Evolutionary conservation across 2,797 vertebrate species (phyloP).

Genomic region (Scarus forsteni): DNA sequence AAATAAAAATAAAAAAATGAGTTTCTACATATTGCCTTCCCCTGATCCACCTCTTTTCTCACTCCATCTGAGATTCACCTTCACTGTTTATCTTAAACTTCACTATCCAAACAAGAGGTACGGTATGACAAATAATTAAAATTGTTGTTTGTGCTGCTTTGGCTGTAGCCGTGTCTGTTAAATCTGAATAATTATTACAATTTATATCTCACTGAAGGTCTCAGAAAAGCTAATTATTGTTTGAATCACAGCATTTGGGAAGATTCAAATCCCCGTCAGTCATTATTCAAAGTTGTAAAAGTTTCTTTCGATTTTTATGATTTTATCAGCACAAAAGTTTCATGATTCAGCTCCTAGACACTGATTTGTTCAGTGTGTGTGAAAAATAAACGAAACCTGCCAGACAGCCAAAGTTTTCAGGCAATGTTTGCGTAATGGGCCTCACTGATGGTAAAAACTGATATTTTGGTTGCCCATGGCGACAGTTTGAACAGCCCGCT

Average conservation of each 20-base stretch:
- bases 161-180: not conserved
- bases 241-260: not conserved
- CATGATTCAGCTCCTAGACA: not conserved
- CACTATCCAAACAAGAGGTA: no score
- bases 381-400: not conserved
- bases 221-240: not conserved
- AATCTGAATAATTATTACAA: not conserved
- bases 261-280: not conserved
- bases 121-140: no score
- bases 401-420: conserved; percentile 1
- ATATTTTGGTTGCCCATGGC: not conserved
- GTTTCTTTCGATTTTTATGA: no score
- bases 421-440: not conserved
- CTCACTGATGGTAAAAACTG: not conserved
- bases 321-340: not conserved
- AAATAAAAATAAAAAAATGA: no score
- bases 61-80: no score
- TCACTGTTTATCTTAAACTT: no score
- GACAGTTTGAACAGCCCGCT: conserved; percentile 1
- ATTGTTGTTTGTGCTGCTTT: no score
- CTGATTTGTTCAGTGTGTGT: not conserved
- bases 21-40: no score
- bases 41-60: no score
- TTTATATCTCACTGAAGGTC: no score
- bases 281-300: not conserved